Base-by-base conservation (phyloP, 1,140 invertebrate species). In the Diorhabda carinulata region DNA sequence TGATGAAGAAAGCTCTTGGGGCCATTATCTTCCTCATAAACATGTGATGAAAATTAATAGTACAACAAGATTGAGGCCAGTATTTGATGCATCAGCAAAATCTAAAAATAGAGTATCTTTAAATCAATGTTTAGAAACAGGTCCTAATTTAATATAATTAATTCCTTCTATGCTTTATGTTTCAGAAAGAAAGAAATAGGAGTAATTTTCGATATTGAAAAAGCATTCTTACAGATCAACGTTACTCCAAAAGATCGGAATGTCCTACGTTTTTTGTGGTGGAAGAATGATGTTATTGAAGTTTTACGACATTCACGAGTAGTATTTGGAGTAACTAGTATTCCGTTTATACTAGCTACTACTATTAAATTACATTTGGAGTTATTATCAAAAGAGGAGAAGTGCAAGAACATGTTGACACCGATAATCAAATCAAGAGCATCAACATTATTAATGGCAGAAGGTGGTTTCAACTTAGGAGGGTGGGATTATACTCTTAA, bases 101-200 rank as follows among this genome's bases (percentile, higher is more conserved):
- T 25, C 6, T 41, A 3, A 10, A n/a, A 10, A 59, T 59, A 40
- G 10, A 25, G 0, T 59, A 40, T 76, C 73, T 0, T 52, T 76
- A 43, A 78, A 75, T 61, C 57, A 74, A 10, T 79, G 73, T 66
- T 69, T 74, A 2, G 66, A 73, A 67, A 74, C 67, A 58, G 82
- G 80, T 42, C 74, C 74, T 7, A 83, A 83, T 74, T 69, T 82
- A 3, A 74, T 83, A 8, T 79, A 83, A 68, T 43, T 76, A 0
- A 80, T 84, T 6, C 78, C 80, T 6, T 45, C 73, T 2, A 70
- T 84, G 57, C 47, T 84, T 44, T 79, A 7, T 67, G 74, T 4
- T 84, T 85, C 72, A 70, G 82, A 70, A 73, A 25, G 25, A 25
- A 1, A 25, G 25, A 25, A 25, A 25, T 78, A 66, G 82, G 76